Percentiles rank a stretch among this genome's conserved stretches.
phyloP scores from a whole-genome alignment of 2,888 invertebrate genomes.

The Ectobius pallidus region DNA sequence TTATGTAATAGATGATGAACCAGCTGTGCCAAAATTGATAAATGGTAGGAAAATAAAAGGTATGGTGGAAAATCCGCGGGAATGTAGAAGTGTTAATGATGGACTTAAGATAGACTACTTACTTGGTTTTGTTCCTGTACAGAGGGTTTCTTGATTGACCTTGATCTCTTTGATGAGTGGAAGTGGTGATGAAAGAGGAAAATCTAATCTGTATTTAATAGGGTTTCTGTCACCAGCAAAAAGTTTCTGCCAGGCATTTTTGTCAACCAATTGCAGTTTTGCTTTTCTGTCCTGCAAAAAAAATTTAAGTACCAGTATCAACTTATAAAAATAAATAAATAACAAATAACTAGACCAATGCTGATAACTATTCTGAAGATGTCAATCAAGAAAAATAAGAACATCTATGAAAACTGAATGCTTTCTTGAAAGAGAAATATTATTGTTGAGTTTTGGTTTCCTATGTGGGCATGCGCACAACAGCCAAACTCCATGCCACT shows the following conservation, averaged over 20 bases:
- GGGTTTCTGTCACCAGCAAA: neutral
- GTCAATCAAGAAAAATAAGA: too few relatives aligned
- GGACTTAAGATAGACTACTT: neutral
- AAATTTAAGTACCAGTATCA: too few relatives aligned
- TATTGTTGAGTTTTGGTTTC: too few relatives aligned
- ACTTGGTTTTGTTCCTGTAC: neutral
- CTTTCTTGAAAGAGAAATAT: too few relatives aligned
- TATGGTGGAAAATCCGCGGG: neutral
- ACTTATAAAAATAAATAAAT: too few relatives aligned
- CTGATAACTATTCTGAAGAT: too few relatives aligned
- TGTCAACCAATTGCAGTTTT: neutral
- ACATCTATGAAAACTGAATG: too few relatives aligned
- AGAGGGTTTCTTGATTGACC: neutral
- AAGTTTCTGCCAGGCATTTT: neutral
- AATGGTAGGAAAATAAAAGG: neutral
- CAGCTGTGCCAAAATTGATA: too few relatives aligned
- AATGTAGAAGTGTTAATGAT: neutral
- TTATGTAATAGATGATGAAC: too few relatives aligned
- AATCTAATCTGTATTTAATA: neutral
- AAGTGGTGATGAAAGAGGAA: neutral
- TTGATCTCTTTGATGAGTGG: neutral
- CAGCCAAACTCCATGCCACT: too few relatives aligned
- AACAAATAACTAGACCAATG: too few relatives aligned
- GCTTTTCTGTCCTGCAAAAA: neutral
- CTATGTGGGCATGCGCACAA: too few relatives aligned